phyloP scores from a whole-genome alignment of 2,888 invertebrate species.

The Diarsia mendica region DNA sequence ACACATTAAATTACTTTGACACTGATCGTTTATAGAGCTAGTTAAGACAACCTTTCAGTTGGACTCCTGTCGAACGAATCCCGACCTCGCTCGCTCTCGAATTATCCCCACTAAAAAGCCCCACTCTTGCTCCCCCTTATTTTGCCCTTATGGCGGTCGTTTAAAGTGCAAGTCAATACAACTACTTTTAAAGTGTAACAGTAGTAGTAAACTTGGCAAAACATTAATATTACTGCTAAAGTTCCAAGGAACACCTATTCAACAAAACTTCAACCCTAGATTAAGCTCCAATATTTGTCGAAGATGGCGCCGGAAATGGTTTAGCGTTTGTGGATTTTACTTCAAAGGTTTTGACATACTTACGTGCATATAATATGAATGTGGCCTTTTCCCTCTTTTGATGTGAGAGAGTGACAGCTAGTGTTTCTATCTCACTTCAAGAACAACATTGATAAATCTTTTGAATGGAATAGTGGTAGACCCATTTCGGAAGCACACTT shows the following conservation, averaged over 20 bases:
- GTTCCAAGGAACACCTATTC: not conserved
- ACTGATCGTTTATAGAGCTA: no score
- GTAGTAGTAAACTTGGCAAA: not conserved
- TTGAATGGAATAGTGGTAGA: not conserved
- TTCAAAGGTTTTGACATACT: conserved; percentile 30
- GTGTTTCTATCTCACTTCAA: conserved; percentile 5
- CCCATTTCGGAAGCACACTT: not conserved
- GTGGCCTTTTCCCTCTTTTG: conserved; percentile 9
- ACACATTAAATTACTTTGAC: no score
- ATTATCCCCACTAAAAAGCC: no score
- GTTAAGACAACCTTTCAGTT: no score
- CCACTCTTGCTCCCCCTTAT: no score
- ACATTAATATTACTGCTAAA: not conserved
- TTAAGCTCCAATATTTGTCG: not conserved
- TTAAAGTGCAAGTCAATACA: no score
- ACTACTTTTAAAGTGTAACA: no score
- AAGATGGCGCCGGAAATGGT: conserved; percentile 21
- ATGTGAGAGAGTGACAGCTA: conserved; percentile 1
- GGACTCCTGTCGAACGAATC: no score
- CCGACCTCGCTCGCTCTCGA: no score
- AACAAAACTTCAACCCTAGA: not conserved
- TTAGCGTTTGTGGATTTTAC: conserved; percentile 33
- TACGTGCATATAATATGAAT: not conserved
- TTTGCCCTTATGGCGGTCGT: no score
- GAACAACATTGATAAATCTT: conserved; percentile 6